phyloP scores from a whole-genome alignment of 1,140 invertebrate species.

The Geopemphigus sp. region DNA sequence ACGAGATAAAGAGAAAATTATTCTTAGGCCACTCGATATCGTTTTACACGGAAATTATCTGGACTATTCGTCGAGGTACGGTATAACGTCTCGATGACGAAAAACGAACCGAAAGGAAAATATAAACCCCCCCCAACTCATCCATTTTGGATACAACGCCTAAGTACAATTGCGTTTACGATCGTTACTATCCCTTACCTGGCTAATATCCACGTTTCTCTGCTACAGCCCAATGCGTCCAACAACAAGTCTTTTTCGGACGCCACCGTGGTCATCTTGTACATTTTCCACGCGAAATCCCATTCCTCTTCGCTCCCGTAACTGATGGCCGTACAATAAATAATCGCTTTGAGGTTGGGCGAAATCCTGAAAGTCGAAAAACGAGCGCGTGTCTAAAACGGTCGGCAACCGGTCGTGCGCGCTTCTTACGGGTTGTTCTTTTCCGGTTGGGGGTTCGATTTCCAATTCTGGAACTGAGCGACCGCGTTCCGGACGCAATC shows the following conservation, averaged over 20 bases:
- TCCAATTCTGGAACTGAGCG: conserved; percentile 70
- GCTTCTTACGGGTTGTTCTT: conserved; percentile 67
- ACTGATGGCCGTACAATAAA: conserved; percentile 81
- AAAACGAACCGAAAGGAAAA: too few relatives aligned
- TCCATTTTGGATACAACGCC: too few relatives aligned
- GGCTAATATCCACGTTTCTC: conserved; percentile 73
- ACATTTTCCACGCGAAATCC: conserved; percentile 80
- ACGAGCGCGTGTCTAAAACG: neutral
- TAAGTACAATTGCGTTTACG: too few relatives aligned
- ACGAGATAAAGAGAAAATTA: too few relatives aligned
- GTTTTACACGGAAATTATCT: too few relatives aligned
- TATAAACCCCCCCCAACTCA: too few relatives aligned
- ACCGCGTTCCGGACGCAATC: conserved; percentile 69
- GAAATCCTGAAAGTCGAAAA: conserved; percentile 65
- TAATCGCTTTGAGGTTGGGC: conserved; percentile 72
- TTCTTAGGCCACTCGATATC: too few relatives aligned
- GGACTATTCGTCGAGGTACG: too few relatives aligned
- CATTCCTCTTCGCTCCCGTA: conserved; percentile 77
- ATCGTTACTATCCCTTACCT: too few relatives aligned
- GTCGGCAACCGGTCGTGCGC: too few relatives aligned
- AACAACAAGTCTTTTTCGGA: conserved; percentile 74
- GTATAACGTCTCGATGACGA: too few relatives aligned
- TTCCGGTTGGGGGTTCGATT: conserved; percentile 64
- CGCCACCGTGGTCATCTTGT: conserved; percentile 68
- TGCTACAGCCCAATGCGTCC: conserved; percentile 73